These are phyloP conservation scores for Polypedilum vanderplanki DNA, from an alignment of 1,140 invertebrate species.

Conservation along the genomic window DNA sequence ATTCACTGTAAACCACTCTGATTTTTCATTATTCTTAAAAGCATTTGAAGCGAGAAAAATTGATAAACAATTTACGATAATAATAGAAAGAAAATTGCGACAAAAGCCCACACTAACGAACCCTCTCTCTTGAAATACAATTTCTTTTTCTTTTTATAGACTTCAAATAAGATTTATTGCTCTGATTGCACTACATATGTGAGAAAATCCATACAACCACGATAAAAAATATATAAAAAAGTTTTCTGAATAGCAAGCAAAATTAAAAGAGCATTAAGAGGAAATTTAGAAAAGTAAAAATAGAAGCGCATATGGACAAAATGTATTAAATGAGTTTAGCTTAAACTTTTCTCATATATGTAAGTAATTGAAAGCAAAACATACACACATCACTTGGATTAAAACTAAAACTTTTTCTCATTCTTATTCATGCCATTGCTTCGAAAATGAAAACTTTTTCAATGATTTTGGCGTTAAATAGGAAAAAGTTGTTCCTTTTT, in stretches of 20 bases:
- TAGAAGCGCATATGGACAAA: no score
- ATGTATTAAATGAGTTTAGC: no score
- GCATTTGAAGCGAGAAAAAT: no score
- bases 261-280: no score
- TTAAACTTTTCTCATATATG: neutral
- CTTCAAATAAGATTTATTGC: neutral
- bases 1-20: no score
- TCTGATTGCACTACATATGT: neutral
- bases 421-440: no score
- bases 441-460: neutral
- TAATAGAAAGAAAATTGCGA: neutral
- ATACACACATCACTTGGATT: neutral
- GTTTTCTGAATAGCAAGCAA: no score
- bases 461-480: neutral
- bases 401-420: neutral
- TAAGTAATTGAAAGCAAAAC: neutral
- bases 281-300: no score
- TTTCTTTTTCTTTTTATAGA: neutral
- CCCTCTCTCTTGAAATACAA: neutral
- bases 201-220: no score
- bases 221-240: no score
- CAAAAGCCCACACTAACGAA: neutral
- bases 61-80: conserved; percentile 1
- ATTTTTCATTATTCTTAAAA: no score
- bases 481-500: neutral